A percentile compares a stretch with the other conserved stretches of the same genome.
Conservation (phyloP, 2,797 vertebrate genomes). For the Danio kyathit region DNA sequence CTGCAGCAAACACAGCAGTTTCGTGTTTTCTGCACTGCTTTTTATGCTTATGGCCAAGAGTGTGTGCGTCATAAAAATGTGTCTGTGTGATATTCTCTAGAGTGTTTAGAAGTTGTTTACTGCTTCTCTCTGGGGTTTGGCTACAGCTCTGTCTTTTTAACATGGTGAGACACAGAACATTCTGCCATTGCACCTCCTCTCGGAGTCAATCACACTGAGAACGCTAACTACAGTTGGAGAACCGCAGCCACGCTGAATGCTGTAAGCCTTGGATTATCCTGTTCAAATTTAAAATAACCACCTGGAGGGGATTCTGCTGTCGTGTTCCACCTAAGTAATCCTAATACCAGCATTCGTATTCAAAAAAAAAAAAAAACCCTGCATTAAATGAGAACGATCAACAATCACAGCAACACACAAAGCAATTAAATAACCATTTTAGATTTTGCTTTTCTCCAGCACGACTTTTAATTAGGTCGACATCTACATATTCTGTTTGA, state of each 20-base stretch:
- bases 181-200: conserved; percentile 27
- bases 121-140: conserved; percentile 40
- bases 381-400: background rate
- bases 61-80: conserved; percentile 55
- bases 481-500: background rate
- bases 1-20: conserved; percentile 52
- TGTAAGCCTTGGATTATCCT: conserved; percentile 45
- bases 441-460: background rate
- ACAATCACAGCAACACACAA: background rate
- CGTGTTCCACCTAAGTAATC: conserved; percentile 22
- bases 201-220: conserved; percentile 17
- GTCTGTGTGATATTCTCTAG: conserved; percentile 53
- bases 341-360: conserved; percentile 2
- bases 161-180: conserved; percentile 24
- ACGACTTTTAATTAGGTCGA: background rate
- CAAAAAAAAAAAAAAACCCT: background rate
- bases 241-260: conserved; percentile 8
- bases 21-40: conserved; percentile 51
- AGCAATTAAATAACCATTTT: background rate
- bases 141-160: conserved; percentile 38
- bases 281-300: conserved; percentile 40
- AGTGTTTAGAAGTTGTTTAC: conserved; percentile 59
- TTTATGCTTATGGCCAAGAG: conserved; percentile 58
- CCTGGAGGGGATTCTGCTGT: conserved; percentile 25
- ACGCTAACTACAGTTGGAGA: conserved; percentile 22